A percentile compares a stretch with the other conserved stretches of the same genome.
Conservation (phyloP, 2,797 vertebrate species). For the Syngnathus acus region DNA sequence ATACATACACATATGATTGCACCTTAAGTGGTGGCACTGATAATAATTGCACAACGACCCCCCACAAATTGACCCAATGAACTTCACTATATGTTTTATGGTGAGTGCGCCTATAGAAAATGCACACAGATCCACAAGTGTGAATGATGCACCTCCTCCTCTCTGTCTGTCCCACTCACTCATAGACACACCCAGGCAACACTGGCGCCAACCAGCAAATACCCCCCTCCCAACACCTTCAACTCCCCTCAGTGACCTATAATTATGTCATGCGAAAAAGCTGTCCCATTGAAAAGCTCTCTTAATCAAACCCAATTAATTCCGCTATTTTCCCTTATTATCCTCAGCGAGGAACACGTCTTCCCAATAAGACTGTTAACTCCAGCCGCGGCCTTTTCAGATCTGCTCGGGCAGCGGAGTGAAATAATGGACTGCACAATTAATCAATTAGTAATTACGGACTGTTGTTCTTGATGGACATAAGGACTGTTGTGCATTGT, state of each 20-base stretch:
- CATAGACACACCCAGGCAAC: conserved; percentile 55
- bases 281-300: conserved; percentile 75
- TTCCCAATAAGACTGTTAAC: conserved; percentile 73
- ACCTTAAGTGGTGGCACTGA: conserved; percentile 40
- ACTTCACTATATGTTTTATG: conserved; percentile 44
- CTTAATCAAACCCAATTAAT: conserved; percentile 85
- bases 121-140: conserved; percentile 44
- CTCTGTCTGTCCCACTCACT: conserved; percentile 23
- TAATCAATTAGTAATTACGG: conserved; percentile 76
- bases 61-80: conserved; percentile 27
- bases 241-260: conserved; percentile 58
- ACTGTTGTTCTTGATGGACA: conserved; percentile 70
- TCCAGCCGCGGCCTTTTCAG: conserved; percentile 62
- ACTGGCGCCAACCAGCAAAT: conserved; percentile 74
- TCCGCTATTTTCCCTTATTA: conserved; percentile 81
- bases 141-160: conserved; percentile 31
- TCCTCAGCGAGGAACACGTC: conserved; percentile 63
- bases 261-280: conserved; percentile 84
- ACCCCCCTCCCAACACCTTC: conserved; percentile 14
- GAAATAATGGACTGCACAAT: conserved; percentile 75
- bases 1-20: not conserved
- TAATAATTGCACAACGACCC: conserved; percentile 3
- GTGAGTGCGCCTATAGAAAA: conserved; percentile 50
- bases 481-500: conserved; percentile 32
- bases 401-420: conserved; percentile 48